Evolutionary conservation across 2,113 vertebrate species (phyloP).

Genomic region (Ctenomys sociabilis): DNA sequence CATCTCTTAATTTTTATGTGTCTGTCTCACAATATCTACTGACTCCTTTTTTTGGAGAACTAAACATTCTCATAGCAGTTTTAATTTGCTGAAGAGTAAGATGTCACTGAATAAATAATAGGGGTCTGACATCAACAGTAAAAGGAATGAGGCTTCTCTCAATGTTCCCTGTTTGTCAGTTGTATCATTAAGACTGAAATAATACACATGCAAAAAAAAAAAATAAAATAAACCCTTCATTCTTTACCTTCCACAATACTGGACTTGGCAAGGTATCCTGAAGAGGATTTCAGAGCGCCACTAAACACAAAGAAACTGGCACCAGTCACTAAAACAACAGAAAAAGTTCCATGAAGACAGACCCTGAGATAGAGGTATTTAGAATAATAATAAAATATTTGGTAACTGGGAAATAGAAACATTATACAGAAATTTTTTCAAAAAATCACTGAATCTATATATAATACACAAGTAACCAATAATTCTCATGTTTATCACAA

Average conservation of each 20-base stretch:
- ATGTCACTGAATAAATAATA: conserved; percentile 1
- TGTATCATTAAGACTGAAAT: conserved; percentile 24
- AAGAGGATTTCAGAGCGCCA: conserved; percentile 97
- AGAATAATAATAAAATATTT: conserved; percentile 16
- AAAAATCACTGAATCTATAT: background rate
- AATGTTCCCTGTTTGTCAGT: background rate
- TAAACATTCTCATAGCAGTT: background rate
- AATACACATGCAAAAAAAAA: background rate
- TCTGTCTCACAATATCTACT: background rate
- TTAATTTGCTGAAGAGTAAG: conserved; percentile 38
- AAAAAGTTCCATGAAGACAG: conserved; percentile 61
- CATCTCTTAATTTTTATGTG: conserved; percentile 18
- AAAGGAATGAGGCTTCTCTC: conserved; percentile 1
- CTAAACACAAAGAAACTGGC: conserved; percentile 99
- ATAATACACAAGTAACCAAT: background rate
- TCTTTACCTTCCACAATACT: conserved; percentile 99
- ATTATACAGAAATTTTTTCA: background rate
- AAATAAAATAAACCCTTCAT: background rate
- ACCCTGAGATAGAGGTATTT: background rate
- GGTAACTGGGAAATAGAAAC: background rate
- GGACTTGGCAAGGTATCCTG: conserved; percentile 97
- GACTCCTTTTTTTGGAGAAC: conserved; percentile 15
- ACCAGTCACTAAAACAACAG: conserved; percentile 92
- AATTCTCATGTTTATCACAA: conserved; percentile 1
- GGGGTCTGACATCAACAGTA: background rate